Conservation (phyloP, 2,113 vertebrate species). For the Pollimyrus isidori region DNA sequence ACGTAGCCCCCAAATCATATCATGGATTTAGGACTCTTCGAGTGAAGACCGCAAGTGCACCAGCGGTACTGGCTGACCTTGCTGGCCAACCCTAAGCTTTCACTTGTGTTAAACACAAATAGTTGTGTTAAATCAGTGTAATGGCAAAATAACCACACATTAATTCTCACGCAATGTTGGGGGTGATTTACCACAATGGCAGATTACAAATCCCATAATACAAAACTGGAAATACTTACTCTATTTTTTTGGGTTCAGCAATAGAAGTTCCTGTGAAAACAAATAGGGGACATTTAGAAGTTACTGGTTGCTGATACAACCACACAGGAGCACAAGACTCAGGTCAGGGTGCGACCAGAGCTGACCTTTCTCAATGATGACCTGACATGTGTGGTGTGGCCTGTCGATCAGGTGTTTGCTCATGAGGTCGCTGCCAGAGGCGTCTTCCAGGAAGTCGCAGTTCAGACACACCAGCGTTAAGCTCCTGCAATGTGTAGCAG, state of each 20-base stretch:
- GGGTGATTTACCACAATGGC: background rate
- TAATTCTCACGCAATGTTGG: background rate
- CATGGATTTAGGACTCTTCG: background rate
- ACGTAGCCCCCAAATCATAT: background rate
- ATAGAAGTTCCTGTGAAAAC: background rate
- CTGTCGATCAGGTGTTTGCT: conserved; percentile 76
- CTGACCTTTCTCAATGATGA: conserved; percentile 75
- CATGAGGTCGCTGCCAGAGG: conserved; percentile 78
- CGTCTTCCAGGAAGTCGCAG: conserved; percentile 79
- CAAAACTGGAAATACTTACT: background rate
- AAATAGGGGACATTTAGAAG: background rate
- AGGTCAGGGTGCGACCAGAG: conserved; percentile 5
- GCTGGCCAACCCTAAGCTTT: background rate
- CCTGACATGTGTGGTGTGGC: conserved; percentile 75
- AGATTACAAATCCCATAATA: background rate
- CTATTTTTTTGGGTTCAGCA: background rate
- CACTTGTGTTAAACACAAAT: background rate
- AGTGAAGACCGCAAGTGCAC: background rate
- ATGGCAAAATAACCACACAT: background rate
- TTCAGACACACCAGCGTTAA: conserved; percentile 81
- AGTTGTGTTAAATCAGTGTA: background rate
- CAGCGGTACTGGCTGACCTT: background rate
- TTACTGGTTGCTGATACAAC: no score
- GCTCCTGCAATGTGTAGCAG: conserved; percentile 54
- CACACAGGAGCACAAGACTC: background rate